Evolutionary conservation across 1,140 invertebrate species (phyloP), one percentile per base, ranked within the genome.

Genomic region (Drosophila bifasciata): DNA sequence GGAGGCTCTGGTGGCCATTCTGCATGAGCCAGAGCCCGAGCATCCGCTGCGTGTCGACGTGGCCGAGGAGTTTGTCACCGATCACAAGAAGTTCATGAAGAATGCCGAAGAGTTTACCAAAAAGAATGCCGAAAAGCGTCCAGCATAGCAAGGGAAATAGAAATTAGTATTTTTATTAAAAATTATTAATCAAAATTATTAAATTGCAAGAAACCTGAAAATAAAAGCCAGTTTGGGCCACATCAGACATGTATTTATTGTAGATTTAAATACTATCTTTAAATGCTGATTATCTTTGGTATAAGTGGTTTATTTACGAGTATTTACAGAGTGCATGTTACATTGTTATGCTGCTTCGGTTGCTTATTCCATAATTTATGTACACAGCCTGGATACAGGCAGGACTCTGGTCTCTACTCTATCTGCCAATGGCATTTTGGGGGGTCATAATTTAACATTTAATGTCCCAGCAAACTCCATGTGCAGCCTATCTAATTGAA

Each of bases 71-170:
- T 99, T 95, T 92, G 93, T 96, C 7, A 98, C 98, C 92, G 98
- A 99, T 93, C 95, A 95, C 85, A 99, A 99, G 93, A 99, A 99
- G 92, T 99, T 99, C 92, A 94, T 98, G 80, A 99, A 99, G 93
- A 98, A 98, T 93, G 99, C 99, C 32, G 98, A 99, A 92, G 99
- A 99, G 80, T 98, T 96, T 91, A 99, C 98, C 75, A 99, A 99
- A 93, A 99, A 99, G 92, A 95, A 98, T 92, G 96, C 97, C 91
- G 99, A 99, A 93, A 99, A 98, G 92, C 95, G 98, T 93, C 97
- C 97, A 64, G 59, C 11, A 3, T 36, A 36, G 96, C 92, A 96
- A 96, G 32, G 32, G 11, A 13, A 5, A 11, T n/a, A n/a, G n/a
- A 36, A 36, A 36, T 13, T 36, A 3, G 9, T 36, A 36, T 5